A percentile compares a stretch with the other conserved stretches of the same genome.
Conservation (phyloP, 1,140 invertebrate species). For the Homalodisca vitripennis region DNA sequence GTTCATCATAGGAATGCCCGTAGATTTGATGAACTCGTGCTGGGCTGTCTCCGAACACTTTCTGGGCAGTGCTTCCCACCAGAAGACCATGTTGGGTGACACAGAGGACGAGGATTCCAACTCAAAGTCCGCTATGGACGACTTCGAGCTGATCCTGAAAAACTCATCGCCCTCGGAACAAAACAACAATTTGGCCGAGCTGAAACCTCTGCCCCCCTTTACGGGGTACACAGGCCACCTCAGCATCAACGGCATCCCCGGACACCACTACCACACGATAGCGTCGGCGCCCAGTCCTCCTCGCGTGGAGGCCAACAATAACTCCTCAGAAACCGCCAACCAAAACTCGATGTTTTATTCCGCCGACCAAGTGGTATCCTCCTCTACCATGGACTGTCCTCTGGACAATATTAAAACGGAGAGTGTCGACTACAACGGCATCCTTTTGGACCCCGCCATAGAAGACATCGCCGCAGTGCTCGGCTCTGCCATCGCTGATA, state of each 20-base stretch:
- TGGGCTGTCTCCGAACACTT: conserved; percentile 32
- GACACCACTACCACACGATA: conserved; percentile 83
- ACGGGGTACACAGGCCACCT: conserved; percentile 79
- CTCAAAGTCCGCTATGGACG: conserved; percentile 57
- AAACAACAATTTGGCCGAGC: conserved; percentile 66
- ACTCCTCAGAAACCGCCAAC: conserved; percentile 45
- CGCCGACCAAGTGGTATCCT: conserved; percentile 44
- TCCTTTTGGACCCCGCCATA: conserved; percentile 59
- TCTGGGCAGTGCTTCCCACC: conserved; percentile 21
- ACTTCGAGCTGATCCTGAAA: conserved; percentile 59
- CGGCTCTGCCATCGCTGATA: conserved; percentile 75
- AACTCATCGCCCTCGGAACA: conserved; percentile 49
- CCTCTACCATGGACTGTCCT: conserved; percentile 47
- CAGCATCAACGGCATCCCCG: conserved; percentile 79
- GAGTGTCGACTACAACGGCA: conserved; percentile 52
- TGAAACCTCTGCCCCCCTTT: conserved; percentile 84
- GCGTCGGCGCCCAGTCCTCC: conserved; percentile 53
- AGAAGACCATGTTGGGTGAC: conserved; percentile 34
- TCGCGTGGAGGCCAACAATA: conserved; percentile 59
- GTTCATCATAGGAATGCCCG: conserved; percentile 36
- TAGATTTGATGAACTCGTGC: conserved; percentile 36
- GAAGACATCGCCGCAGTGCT: conserved; percentile 87
- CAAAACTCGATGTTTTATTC: conserved; percentile 46
- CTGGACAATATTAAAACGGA: conserved; percentile 51
- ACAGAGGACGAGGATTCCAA: conserved; percentile 47